Conservation (phyloP, 2,797 vertebrate genomes). For the Sebastes ruberrimus region DNA sequence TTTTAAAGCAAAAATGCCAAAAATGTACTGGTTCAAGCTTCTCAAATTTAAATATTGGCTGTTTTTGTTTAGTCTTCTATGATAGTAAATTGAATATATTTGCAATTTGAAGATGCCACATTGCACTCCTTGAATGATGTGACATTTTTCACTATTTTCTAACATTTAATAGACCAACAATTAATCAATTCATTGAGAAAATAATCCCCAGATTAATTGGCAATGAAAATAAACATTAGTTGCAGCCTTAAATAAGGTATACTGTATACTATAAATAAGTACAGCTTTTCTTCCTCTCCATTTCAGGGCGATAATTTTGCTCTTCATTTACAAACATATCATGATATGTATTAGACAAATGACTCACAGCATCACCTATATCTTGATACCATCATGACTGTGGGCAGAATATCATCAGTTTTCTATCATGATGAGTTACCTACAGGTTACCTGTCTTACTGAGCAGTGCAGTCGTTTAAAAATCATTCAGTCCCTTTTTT, state of each 20-base stretch:
- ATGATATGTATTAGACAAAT: neutral
- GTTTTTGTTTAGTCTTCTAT: neutral
- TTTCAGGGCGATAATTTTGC: too few species aligned
- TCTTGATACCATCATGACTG: neutral
- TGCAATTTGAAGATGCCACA: too few species aligned
- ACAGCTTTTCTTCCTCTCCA: neutral
- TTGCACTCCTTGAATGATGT: neutral
- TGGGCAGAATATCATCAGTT: neutral
- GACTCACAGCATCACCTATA: neutral
- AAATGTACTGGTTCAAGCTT: neutral
- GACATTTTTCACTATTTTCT: neutral
- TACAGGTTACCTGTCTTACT: neutral
- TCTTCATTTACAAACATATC: neutral
- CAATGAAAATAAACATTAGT: neutral
- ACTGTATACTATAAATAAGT: neutral
- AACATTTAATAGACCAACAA: neutral
- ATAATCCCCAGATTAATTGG: neutral
- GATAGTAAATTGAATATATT: neutral
- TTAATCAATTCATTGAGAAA: neutral
- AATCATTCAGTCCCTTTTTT: neutral
- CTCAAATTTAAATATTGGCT: neutral
- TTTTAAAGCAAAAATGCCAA: neutral
- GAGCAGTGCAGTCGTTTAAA: neutral
- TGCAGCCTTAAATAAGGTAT: neutral
- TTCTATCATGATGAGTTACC: neutral